Percentiles rank a stretch among this genome's conserved stretches.
phyloP scores from a whole-genome alignment of 2,797 vertebrate genomes.

The Florisuga fusca region DNA sequence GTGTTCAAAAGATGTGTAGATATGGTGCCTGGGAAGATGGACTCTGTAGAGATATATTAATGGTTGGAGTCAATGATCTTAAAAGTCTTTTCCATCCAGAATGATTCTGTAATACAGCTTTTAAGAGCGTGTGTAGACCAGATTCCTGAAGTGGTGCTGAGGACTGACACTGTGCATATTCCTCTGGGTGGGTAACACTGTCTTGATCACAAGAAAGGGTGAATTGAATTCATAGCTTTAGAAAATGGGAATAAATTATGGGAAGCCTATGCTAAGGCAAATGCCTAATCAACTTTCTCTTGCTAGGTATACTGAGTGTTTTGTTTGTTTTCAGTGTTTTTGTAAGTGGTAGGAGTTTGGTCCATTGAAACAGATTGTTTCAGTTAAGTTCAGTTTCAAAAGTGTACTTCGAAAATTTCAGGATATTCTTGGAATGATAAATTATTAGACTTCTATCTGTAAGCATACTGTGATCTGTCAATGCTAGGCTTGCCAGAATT shows the following conservation, averaged over 20 bases:
- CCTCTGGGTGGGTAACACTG: neutral
- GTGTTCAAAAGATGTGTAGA: too few species aligned
- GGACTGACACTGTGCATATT: neutral
- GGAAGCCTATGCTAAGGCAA: neutral
- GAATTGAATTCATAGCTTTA: neutral
- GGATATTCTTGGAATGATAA: neutral
- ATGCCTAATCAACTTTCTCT: neutral
- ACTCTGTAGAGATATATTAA: too few species aligned
- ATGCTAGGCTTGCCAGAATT: neutral
- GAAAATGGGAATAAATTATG: neutral
- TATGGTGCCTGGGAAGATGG: too few species aligned
- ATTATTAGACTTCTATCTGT: neutral
- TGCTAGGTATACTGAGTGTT: neutral
- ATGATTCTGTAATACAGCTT: neutral
- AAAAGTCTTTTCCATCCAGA: too few species aligned
- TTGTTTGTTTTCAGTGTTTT: neutral
- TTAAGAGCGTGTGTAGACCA: neutral
- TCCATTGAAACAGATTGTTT: neutral
- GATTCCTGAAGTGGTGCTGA: neutral
- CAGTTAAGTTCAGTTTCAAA: neutral
- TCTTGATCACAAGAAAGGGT: neutral
- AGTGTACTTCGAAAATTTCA: neutral
- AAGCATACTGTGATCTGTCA: neutral
- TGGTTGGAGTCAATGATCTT: too few species aligned
- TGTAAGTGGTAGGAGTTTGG: neutral